Conservation (phyloP, 1,140 invertebrate genomes). For the Hirudo medicinalis region DNA sequence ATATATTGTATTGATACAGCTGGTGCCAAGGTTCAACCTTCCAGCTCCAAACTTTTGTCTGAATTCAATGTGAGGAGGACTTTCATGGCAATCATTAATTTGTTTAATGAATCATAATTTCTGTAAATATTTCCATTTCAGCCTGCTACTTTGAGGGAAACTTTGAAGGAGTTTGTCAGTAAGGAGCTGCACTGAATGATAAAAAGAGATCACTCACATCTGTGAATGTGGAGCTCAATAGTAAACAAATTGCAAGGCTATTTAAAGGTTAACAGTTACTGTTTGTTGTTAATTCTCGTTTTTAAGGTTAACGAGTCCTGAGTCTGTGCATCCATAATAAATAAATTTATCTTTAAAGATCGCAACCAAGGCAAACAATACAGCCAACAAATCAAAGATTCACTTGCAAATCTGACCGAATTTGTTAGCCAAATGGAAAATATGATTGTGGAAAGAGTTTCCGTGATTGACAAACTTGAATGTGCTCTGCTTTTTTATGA, state of each 20-base stretch:
- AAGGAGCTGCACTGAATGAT: neutral
- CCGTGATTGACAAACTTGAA: constrained; percentile 59
- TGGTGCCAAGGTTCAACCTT: too few species aligned
- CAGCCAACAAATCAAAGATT: constrained; percentile 70
- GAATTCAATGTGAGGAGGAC: too few species aligned
- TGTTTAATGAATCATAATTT: too few species aligned
- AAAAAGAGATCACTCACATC: constrained; percentile 8
- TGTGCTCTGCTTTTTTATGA: constrained; percentile 74
- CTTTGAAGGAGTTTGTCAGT: neutral
- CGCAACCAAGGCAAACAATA: constrained; percentile 68
- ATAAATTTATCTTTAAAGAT: constrained; percentile 45
- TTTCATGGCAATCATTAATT: too few species aligned
- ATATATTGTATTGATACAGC: neutral
- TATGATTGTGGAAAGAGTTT: constrained; percentile 64
- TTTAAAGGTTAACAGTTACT: constrained; percentile 9
- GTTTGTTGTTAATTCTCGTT: neutral
- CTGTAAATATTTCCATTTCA: neutral
- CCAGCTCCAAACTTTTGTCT: too few species aligned
- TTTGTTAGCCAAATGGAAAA: constrained; percentile 64
- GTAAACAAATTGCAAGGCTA: constrained; percentile 3
- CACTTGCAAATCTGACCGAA: constrained; percentile 59
- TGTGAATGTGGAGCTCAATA: constrained; percentile 9
- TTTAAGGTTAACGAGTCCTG: neutral
- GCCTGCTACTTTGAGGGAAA: constrained; percentile 10
- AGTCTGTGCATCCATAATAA: neutral